A percentile compares a stretch with the other conserved stretches of the same genome.
phyloP scores from a whole-genome alignment of 2,113 vertebrate species.

The Melierax canorus region DNA sequence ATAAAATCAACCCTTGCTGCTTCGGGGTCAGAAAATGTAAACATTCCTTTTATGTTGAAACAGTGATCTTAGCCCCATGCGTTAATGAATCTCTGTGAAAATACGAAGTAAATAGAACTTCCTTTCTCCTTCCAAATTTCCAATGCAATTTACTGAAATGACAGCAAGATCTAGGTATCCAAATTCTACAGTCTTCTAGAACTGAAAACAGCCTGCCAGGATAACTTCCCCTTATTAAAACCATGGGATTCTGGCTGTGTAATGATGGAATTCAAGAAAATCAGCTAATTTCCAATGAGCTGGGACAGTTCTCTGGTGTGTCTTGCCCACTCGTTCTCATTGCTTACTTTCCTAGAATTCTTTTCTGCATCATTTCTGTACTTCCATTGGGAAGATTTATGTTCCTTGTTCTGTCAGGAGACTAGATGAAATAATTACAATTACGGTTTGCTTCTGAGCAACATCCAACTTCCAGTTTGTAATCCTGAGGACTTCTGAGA shows the following conservation, averaged over 20 bases:
- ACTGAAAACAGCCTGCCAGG: not conserved
- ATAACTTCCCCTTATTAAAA: not conserved
- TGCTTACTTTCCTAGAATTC: not conserved
- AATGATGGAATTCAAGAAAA: not conserved
- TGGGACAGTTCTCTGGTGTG: not conserved
- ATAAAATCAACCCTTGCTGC: not conserved
- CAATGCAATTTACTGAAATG: not conserved
- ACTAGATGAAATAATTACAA: not conserved
- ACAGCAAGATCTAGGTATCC: not conserved
- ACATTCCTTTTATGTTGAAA: not conserved
- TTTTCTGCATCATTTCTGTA: not conserved
- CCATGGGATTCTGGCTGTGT: not conserved
- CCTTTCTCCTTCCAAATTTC: not conserved
- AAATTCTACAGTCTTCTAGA: not conserved
- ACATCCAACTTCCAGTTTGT: not conserved
- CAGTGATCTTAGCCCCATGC: not conserved
- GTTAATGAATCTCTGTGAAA: not conserved
- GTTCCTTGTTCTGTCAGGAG: not conserved
- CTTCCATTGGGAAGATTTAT: not conserved
- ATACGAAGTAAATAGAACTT: not conserved
- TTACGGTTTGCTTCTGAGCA: not conserved
- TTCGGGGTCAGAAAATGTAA: constrained; percentile 3
- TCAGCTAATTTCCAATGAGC: not conserved
- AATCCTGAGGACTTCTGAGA: not conserved
- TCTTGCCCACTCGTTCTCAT: not conserved